Percentiles rank a stretch among this genome's conserved stretches.
Conservation (phyloP, 2,888 invertebrate genomes). For the Limnephilus lunatus region DNA sequence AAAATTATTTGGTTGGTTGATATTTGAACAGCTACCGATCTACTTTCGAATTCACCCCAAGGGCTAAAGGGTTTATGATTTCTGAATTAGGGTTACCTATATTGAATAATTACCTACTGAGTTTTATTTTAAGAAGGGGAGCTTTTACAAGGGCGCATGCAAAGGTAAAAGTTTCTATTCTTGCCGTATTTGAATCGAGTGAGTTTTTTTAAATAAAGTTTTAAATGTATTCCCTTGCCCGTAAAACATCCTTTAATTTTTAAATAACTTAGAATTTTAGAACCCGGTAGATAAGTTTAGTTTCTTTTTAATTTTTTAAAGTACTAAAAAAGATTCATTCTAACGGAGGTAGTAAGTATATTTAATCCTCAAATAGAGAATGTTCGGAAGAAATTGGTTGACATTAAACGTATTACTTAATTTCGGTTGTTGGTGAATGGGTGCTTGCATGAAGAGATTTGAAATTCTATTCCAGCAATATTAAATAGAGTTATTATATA, state of each 20-base stretch:
- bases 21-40: slow-evolving; percentile 2
- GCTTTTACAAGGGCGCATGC: not conserved
- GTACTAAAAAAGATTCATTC: no score
- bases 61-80: not conserved
- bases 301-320: no score
- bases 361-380: no score
- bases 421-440: no score
- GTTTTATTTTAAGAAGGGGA: not conserved
- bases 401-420: no score
- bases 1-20: not conserved
- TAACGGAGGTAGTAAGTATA: no score
- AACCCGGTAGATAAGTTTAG: no score
- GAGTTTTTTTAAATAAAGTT: not conserved
- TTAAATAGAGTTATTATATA: no score
- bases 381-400: no score
- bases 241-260: not conserved
- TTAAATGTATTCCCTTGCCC: not conserved
- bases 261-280: not conserved
- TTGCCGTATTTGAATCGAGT: not conserved
- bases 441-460: no score
- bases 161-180: not conserved
- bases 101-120: slow-evolving; percentile 2
- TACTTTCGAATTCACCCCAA: not conserved
- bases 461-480: no score
- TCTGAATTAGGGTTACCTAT: slow-evolving; percentile 2